Base-by-base conservation (phyloP, 2,113 vertebrate genomes). In the Penelope pileata region DNA sequence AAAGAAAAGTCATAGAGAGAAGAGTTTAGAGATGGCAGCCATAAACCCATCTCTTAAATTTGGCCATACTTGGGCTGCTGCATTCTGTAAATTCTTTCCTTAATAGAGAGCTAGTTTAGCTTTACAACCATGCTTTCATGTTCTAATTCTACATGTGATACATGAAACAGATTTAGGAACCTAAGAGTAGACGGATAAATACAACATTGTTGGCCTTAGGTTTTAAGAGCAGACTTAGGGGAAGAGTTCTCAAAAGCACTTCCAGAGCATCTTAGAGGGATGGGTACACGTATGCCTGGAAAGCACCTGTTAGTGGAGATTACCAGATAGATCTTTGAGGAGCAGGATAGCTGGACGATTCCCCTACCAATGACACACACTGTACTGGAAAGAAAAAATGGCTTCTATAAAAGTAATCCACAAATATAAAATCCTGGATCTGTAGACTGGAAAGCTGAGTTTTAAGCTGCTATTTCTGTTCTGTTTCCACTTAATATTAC, bases 271-370 rank as follows among this genome's bases (percentile, higher is more conserved):
- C 82, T 36, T 70, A 81, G 82, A 86, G 88, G 26, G 67, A 32
- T 68, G 83, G 58, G 42, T 47, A 67, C 1, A 0, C 36, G 10
- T 19, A 7, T 16, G 91, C 59, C 93, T 91, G 93, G 88, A 85
- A 90, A 93, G 50, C 86, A 90, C 86, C 91, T 93, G 93, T 66
- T 81, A 38, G 59, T 1, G 17, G 70, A 96, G 70, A 91, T 87
- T 40, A 93, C 30, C 83, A 95, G 73, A 51, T 43, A 66, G 79
- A 68, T 53, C 81, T 86, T 53, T 73, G 91, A 62, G 67, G 53
- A 77, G 32, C 19, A 56, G 17, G 54, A 14, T 21, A 86, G 73
- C 63, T 34, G 68, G 72, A 9, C 42, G 88, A 75, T 56, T 56
- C 45, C 50, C 50, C 60, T 75, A 54, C 50, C 34, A 70, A n/a